Percentiles rank a stretch among this genome's conserved stretches.
Conservation (phyloP, 2,113 vertebrate species). For the Corythornis madagascariensis region DNA sequence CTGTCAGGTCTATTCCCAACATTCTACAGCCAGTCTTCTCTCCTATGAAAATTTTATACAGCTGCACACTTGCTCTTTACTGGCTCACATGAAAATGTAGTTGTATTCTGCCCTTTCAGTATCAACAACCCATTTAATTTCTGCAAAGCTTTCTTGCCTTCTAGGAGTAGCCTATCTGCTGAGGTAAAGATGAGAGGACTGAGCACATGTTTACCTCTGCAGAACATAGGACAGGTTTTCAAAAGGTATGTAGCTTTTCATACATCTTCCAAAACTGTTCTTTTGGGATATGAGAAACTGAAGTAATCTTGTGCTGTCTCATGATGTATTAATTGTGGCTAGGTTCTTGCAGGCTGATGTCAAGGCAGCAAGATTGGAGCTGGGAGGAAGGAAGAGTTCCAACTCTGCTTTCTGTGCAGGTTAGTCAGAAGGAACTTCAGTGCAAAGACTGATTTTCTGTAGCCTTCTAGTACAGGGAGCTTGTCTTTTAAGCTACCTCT, state of each 20-base stretch:
- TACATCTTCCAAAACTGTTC: not conserved
- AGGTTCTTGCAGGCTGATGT: not conserved
- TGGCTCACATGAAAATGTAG: not conserved
- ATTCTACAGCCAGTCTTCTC: not conserved
- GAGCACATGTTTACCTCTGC: not conserved
- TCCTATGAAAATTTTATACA: not conserved
- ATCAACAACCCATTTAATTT: not conserved
- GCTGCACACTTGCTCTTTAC: not conserved
- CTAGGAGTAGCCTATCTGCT: not conserved
- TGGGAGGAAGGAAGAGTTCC: not conserved
- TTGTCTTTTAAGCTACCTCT: not conserved
- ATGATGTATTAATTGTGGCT: not conserved
- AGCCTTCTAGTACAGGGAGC: not conserved
- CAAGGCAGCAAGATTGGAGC: not conserved
- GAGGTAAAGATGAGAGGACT: not conserved
- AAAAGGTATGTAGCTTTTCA: not conserved
- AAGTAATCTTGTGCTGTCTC: not conserved
- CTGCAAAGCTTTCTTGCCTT: not conserved
- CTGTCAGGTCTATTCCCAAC: not conserved
- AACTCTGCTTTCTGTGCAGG: not conserved
- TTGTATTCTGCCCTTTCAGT: not conserved
- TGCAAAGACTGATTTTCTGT: not conserved
- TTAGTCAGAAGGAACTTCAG: not conserved
- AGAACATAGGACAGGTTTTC: not conserved
- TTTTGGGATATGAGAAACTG: not conserved